phyloP scores from a whole-genome alignment of 2,888 invertebrate genomes.

The Petrolisthes manimaculis region DNA sequence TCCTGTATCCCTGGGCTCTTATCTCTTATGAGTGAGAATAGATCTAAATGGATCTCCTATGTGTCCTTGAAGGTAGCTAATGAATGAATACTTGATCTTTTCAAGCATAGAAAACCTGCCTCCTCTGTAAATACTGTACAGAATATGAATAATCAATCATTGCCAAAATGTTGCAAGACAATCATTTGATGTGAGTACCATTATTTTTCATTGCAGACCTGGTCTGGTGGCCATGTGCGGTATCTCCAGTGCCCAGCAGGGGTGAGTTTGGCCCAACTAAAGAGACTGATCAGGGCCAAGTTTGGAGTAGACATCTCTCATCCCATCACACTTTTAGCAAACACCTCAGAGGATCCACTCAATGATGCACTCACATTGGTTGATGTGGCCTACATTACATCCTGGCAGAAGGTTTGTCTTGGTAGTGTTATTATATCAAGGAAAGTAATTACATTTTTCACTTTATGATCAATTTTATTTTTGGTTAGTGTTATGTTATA shows the following conservation, averaged over 20 bases:
- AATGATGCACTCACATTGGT: conserved; percentile 53
- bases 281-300: conserved; percentile 88
- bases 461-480: background rate
- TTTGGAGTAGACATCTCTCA: conserved; percentile 71
- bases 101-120: too few species aligned
- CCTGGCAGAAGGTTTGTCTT: conserved; percentile 51
- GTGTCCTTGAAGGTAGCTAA: too few species aligned
- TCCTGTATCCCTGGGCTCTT: too few species aligned
- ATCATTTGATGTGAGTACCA: background rate
- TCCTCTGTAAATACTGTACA: too few species aligned
- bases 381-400: conserved; percentile 62
- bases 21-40: too few species aligned
- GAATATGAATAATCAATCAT: too few species aligned
- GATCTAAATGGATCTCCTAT: too few species aligned
- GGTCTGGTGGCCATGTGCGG: conserved; percentile 71
- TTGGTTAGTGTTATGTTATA: background rate
- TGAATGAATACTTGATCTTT: too few species aligned
- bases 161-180: too few species aligned
- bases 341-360: conserved; percentile 48
- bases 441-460: background rate
- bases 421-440: background rate
- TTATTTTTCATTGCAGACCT: conserved; percentile 16
- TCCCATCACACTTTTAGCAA: conserved; percentile 48
- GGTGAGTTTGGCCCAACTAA: conserved; percentile 87
- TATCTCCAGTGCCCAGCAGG: conserved; percentile 92